Conservation (phyloP, 2,888 invertebrate species). For the Herminia tarsipennalis region DNA sequence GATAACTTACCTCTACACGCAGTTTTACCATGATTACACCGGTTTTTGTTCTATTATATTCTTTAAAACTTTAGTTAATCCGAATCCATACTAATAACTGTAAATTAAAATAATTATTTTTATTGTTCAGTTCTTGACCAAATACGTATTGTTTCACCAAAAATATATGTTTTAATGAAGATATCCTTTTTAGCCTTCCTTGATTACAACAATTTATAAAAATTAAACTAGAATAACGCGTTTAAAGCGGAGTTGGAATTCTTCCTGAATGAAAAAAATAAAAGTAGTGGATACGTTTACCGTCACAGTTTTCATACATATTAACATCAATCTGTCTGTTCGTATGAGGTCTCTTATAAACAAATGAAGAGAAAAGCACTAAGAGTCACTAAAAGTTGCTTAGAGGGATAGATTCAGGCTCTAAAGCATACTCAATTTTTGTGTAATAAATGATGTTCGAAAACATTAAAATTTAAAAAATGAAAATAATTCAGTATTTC, state of each 20-base stretch:
- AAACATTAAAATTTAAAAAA: too few species aligned
- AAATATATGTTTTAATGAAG: constrained; percentile 1
- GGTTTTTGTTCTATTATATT: neutral
- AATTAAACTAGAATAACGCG: constrained; percentile 1
- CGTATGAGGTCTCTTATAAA: too few species aligned
- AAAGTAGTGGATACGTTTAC: too few species aligned
- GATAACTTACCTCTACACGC: neutral
- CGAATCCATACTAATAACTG: neutral
- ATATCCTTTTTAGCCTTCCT: neutral
- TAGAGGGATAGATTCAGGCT: too few species aligned
- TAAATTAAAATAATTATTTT: neutral
- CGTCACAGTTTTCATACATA: too few species aligned
- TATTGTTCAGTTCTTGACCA: neutral
- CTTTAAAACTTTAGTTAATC: neutral
- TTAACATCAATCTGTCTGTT: too few species aligned
- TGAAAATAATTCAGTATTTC: too few species aligned
- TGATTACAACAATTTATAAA: neutral
- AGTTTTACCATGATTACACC: neutral
- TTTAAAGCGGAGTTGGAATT: neutral
- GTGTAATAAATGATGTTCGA: too few species aligned
- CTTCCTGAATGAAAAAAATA: constrained; percentile 3
- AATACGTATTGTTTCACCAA: neutral
- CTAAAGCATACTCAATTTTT: too few species aligned
- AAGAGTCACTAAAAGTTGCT: too few species aligned
- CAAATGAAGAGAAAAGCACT: too few species aligned